These are phyloP conservation scores for Helogale parvula DNA, from an alignment of 2,113 vertebrate species.

Conservation along the genomic window DNA sequence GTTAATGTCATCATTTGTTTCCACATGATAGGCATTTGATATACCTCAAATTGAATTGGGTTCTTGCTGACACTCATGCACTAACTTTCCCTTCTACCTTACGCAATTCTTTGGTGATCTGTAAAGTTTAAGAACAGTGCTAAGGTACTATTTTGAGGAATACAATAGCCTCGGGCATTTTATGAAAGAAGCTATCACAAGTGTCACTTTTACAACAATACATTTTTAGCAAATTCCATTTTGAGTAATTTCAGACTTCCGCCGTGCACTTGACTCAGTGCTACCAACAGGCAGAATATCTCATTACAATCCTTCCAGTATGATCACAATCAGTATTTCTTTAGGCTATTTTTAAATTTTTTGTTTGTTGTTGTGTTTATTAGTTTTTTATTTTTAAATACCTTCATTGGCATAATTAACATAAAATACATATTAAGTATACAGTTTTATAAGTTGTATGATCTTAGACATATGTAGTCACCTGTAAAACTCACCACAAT, in stretches of 20 bases:
- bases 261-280: background rate
- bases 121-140: background rate
- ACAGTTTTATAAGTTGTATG: background rate
- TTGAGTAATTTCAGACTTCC: background rate
- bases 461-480: background rate
- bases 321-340: background rate
- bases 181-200: background rate
- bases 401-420: background rate
- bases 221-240: background rate
- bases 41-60: background rate
- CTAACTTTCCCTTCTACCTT: background rate
- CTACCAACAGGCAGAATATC: background rate
- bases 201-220: background rate
- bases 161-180: background rate
- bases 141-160: background rate
- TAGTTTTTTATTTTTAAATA: background rate
- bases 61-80: background rate
- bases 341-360: background rate
- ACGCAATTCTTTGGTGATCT: background rate
- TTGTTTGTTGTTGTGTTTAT: background rate
- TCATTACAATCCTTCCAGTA: background rate
- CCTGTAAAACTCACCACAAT: background rate
- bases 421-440: background rate
- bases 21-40: background rate
- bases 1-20: background rate